These are phyloP conservation scores for Drosophila demipolita DNA, from an alignment of 2,888 invertebrate species.

Conservation along the genomic window DNA sequence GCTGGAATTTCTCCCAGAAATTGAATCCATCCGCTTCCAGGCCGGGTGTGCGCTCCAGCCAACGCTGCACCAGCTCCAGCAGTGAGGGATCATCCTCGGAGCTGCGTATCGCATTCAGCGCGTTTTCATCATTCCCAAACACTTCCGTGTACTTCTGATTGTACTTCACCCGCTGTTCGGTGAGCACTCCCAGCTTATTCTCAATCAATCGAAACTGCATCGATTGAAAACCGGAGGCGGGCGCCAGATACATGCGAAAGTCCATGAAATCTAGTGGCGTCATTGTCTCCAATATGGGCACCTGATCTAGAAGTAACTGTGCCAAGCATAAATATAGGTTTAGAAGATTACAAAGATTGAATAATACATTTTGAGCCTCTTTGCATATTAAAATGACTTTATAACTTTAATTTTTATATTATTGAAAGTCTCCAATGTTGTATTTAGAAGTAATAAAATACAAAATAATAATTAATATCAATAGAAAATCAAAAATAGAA, in stretches of 20 bases:
- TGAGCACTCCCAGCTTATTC: constrained; percentile 93
- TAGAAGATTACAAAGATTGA: neutral
- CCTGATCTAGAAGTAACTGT: constrained; percentile 97
- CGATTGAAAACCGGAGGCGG: constrained; percentile 99
- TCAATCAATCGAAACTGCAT: constrained; percentile 97
- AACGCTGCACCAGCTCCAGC: constrained; percentile 93
- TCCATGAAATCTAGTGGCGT: constrained; percentile 99
- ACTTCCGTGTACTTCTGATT: constrained; percentile 96
- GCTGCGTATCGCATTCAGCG: constrained; percentile 86
- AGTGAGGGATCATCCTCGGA: constrained; percentile 95
- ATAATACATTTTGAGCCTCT: neutral
- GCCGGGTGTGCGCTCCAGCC: constrained; percentile 98
- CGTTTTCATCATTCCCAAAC: constrained; percentile 91
- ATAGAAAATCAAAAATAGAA: neutral
- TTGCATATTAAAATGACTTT: neutral
- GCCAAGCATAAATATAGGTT: neutral
- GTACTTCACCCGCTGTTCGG: constrained; percentile 95
- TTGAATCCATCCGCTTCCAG: constrained; percentile 93
- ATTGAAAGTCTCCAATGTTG: neutral
- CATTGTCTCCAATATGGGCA: constrained; percentile 99
- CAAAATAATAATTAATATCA: neutral
- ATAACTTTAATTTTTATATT: neutral
- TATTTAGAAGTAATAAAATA: neutral
- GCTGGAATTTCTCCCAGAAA: constrained; percentile 97
- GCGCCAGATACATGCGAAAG: constrained; percentile 95